These are phyloP conservation scores for Drosophila nikananu DNA, from an alignment of 1,140 invertebrate genomes.

Conservation along the genomic window DNA sequence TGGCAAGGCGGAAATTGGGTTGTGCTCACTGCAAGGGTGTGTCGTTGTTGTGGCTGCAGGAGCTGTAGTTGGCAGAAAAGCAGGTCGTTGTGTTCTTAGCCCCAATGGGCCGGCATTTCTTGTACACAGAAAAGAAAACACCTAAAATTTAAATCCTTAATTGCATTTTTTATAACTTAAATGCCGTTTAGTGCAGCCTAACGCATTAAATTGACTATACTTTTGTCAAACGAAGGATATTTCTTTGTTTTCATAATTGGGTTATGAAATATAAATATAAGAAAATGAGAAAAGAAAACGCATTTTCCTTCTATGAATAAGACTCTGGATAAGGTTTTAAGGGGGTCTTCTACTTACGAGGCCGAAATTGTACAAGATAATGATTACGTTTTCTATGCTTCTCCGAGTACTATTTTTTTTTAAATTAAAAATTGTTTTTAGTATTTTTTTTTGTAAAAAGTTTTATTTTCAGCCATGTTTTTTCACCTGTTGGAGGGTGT, in stretches of 20 bases:
- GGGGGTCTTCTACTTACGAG: too few relatives aligned
- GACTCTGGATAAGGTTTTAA: too few relatives aligned
- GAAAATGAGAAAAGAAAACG: neutral
- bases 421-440: too few relatives aligned
- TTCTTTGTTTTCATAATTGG: neutral
- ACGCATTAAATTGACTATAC: neutral
- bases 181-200: neutral
- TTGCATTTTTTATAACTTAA: too few relatives aligned
- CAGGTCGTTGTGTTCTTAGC: constrained; percentile 61
- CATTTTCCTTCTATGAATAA: neutral
- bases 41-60: constrained; percentile 60
- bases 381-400: too few relatives aligned
- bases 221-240: neutral
- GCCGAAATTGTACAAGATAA: too few relatives aligned
- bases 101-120: constrained; percentile 32
- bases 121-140: neutral
- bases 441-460: too few relatives aligned
- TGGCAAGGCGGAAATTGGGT: constrained; percentile 40
- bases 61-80: constrained; percentile 48
- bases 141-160: neutral
- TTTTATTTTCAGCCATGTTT: too few relatives aligned
- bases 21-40: constrained; percentile 52
- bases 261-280: neutral
- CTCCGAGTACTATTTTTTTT: too few relatives aligned
- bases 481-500: too few relatives aligned